Base-by-base conservation (phyloP, 2,888 invertebrate genomes). In the Coelinius sp. region DNA sequence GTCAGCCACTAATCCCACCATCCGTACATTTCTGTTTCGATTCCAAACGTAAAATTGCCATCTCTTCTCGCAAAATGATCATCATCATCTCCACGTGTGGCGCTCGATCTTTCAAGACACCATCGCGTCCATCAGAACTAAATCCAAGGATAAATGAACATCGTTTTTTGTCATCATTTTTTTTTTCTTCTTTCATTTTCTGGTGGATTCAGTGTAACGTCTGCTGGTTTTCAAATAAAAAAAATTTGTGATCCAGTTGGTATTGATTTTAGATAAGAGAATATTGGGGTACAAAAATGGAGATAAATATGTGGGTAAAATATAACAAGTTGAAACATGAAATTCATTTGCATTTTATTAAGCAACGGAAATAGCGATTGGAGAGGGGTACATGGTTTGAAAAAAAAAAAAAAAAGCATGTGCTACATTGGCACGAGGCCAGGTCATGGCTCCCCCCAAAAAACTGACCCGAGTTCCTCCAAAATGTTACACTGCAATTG, bases 271-370 rank as follows among this genome's bases (percentile, higher is more conserved):
- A 31, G 31, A 1, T 41, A 41, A 27, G 24, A 27, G 24, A 6
- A 17, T 25, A 44, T 14, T 6, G 38, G 66, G 2, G 38, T 14
- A n/a, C n/a, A 38, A 20, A 38, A 53, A n/a, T 4, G 53, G 27
- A 17, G 56, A 25, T 35, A 53, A 41, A 56, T 56, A 56, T 56
- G 41, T 41, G 38, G 67, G 24, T 6, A 41, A 49, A 8, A 59
- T 14, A 24, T 68, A 68, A 68, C 44, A 68, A 68, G 31, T 31
- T 8, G 44, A 31, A 59, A 62, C 41, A 62, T 35, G 14, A 68
- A 62, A 68, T 68, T 68, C 46, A 68, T 68, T 68, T 62, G 62
- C 68, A 68, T 68, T 44, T 62, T 68, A 68, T 68, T 68, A 68
- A 68, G 27, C n/a, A 68, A 68, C 25, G 46, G 41, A 68, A 35